A percentile compares a stretch with the other conserved stretches of the same genome.
Conservation (phyloP, 2,888 invertebrate species). For the Polydrusus cervinus region DNA sequence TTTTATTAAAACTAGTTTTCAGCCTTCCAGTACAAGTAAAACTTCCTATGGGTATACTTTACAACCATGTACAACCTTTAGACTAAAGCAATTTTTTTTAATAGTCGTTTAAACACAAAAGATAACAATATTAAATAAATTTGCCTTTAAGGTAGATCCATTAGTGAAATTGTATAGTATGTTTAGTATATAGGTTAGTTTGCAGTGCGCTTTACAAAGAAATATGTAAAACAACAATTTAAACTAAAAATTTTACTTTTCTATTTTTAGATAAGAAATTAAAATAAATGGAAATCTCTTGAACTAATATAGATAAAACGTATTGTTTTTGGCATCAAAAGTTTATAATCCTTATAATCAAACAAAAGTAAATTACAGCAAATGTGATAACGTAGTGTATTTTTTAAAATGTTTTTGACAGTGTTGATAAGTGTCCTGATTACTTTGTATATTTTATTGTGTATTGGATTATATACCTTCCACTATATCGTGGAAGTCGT, state of each 20-base stretch:
- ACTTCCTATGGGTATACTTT: neutral
- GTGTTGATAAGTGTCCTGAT: conserved; percentile 63
- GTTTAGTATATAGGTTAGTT: neutral
- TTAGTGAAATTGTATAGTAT: conserved; percentile 1
- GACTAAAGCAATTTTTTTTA: conserved; percentile 12
- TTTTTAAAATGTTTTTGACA: conserved; percentile 64
- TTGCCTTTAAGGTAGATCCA: conserved; percentile 24
- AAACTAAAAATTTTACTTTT: neutral
- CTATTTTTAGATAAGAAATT: conserved; percentile 16
- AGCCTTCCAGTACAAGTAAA: conserved; percentile 12
- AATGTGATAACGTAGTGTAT: conserved; percentile 31
- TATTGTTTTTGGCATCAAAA: conserved; percentile 33
- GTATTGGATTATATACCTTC: conserved; percentile 66
- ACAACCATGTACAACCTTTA: conserved; percentile 10
- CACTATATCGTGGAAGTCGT: conserved; percentile 77
- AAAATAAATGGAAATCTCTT: conserved; percentile 18
- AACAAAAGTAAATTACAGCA: conserved; percentile 18
- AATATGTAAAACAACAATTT: conserved; percentile 4
- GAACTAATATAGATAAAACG: conserved; percentile 20
- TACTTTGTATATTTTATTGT: conserved; percentile 67
- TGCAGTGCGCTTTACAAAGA: neutral
- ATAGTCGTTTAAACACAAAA: conserved; percentile 19
- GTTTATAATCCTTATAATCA: conserved; percentile 45
- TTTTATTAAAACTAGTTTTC: conserved; percentile 11
- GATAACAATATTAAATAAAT: conserved; percentile 39